Percentiles rank a stretch among this genome's conserved stretches.
These are phyloP conservation scores for Bruchidius siliquastri DNA, from an alignment of 2,888 invertebrate genomes.

Conservation along the genomic window DNA sequence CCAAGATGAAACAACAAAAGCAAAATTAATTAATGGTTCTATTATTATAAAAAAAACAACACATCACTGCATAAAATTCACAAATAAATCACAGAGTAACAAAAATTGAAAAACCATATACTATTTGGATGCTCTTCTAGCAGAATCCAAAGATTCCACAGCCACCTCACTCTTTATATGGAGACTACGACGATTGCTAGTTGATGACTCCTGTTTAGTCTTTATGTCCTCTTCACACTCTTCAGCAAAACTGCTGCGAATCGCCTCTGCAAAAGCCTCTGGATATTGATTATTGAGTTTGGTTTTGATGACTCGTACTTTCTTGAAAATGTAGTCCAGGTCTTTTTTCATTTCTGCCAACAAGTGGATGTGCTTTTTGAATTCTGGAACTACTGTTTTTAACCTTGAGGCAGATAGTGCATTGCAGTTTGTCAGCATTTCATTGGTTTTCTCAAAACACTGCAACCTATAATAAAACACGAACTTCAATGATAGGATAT, in stretches of 20 bases:
- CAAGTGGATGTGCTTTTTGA: conserved; percentile 83
- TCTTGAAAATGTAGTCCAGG: conserved; percentile 88
- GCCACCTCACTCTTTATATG: conserved; percentile 25
- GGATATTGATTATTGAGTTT: conserved; percentile 69
- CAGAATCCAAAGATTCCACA: conserved; percentile 19
- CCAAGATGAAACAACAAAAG: no score
- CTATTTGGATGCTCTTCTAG: conserved; percentile 30
- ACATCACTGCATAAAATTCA: not conserved
- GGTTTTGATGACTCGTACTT: conserved; percentile 77
- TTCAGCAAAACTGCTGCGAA: conserved; percentile 42
- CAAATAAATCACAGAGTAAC: not conserved
- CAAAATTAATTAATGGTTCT: no score
- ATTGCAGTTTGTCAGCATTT: conserved; percentile 97
- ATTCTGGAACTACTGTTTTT: conserved; percentile 80
- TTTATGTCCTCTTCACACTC: conserved; percentile 42
- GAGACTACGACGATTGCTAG: conserved; percentile 28
- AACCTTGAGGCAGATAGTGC: conserved; percentile 84
- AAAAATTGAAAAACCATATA: not conserved
- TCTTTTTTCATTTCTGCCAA: conserved; percentile 91
- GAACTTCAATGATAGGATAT: no score
- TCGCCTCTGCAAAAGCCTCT: conserved; percentile 60
- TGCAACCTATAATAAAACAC: conserved; percentile 65
- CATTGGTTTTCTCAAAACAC: conserved; percentile 97
- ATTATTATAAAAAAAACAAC: not conserved
- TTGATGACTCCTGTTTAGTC: conserved; percentile 10